Evolutionary conservation across 2,113 vertebrate species (phyloP), one percentile per base, ranked within the genome.

Genomic region (Pithys albifrons): DNA sequence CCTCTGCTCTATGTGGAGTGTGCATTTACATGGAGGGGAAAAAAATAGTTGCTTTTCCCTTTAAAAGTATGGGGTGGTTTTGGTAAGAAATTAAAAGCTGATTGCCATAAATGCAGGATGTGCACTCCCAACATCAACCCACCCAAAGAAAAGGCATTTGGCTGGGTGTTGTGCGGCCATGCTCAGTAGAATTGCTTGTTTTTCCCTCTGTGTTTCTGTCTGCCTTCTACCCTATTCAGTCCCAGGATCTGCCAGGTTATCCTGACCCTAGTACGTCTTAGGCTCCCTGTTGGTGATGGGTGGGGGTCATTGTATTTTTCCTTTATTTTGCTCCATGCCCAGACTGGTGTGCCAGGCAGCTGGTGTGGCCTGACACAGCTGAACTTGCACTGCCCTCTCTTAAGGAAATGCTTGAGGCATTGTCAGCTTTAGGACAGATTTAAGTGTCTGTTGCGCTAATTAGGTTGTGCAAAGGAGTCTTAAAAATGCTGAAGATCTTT

Each of bases 391-490:
- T 93, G 79, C 76, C 65, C 76, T 67, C 73, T 81, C 64, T 73
- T 71, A 91, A 85, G 92, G 92, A 95, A 94, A 89, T 89, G 69
- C 86, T 89, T 55, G 39, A 84, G 80, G 76, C 80, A 52, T 83
- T 93, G 83, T 89, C 79, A 93, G 83, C 91, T 92, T 84, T 59
- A 74, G 76, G 73, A 59, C 72, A 91, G 65, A 87, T 91, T 81
- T 95, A 95, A 94, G 72, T 81, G 83, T 74, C 80, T 92, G 57
- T 76, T 95, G 79, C 0, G 3, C 89, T 93, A 86, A 93, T 96
- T 86, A 93, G 80, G 61, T 89, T 87, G 76, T 91, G 80, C 69
- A 88, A 84, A 94, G 46, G 27, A 84, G 67, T 62, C 77, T 75
- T 89, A 51, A 92, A 91, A 95, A 81, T 15, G 20, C 65, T 71